Base-by-base conservation (phyloP, 1,140 invertebrate species). In the Palaemon carinicauda region DNA sequence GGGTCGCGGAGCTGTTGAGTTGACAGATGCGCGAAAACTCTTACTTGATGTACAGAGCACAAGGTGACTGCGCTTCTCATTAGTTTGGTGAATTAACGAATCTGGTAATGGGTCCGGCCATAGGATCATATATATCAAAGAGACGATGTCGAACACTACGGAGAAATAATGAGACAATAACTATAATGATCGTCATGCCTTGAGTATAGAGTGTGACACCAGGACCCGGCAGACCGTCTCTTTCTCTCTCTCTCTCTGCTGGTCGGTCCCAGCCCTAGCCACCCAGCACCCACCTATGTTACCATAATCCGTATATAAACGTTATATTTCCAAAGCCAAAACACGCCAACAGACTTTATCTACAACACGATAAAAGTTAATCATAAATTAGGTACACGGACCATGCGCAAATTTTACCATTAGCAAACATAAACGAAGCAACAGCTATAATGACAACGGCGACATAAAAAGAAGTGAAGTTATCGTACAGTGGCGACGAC, bases 1-100 rank as follows among this genome's bases (percentile, higher is more conserved):
- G 83, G 83, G 77, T 80, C 77, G 83, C 69, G 83, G 54, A 60
- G 82, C 27, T 27, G 41, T 27, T 14, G 52, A 51, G 41, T 41
- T 86, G 83, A 80, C 83, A 71, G 83, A 86, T 86, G 83, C 83
- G 77, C 83, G 83, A 86, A 86, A 86, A 86, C 77, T 86, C 27
- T 14, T 15, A 7, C 50, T 51, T 53, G 17, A 69, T 60, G 50
- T 27, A 53, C 17, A 31, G 10, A 24, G 21, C 51, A 33, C 52
- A 12, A 29, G 27, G 2, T 21, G n/a, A 75, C 27, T 65, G 17
- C 19, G 17, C 21, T 17, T 33, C 19, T 33, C 71, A 56, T 52
- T 29, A 73, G 5, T 17, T 31, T 24, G 54, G 3, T 15, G 56
- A 15, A 56, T 9, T 3, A 29, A 51, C 52, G 52, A 5, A 82